Conservation (phyloP, 2,797 vertebrate genomes). For the Dermochelys coriacea region DNA sequence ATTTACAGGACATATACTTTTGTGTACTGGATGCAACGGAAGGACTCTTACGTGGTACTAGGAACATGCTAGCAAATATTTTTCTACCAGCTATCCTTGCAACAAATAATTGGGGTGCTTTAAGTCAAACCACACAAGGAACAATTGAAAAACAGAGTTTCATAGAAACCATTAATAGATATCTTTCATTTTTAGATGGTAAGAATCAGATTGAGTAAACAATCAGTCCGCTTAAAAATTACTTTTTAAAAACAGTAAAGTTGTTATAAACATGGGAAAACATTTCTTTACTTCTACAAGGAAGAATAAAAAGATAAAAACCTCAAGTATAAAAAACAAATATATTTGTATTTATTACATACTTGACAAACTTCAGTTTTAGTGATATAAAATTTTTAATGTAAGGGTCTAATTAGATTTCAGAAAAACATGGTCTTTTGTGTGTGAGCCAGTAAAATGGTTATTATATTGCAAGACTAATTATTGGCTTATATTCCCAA, state of each 20-base stretch:
- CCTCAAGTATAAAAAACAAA: not conserved
- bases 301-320: not conserved
- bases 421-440: not conserved
- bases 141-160: slow-evolving; percentile 81
- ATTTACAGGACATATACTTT: slow-evolving; percentile 83
- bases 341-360: not conserved
- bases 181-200: slow-evolving; percentile 84
- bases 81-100: slow-evolving; percentile 81
- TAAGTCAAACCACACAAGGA: slow-evolving; percentile 82
- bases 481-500: not conserved
- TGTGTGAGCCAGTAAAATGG: not conserved
- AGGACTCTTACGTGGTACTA: slow-evolving; percentile 82
- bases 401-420: not conserved
- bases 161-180: slow-evolving; percentile 80
- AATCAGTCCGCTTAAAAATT: slow-evolving; percentile 2
- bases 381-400: not conserved
- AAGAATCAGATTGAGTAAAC: slow-evolving; percentile 60
- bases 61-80: slow-evolving; percentile 72
- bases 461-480: not conserved
- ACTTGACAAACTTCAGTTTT: not conserved
- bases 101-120: slow-evolving; percentile 83
- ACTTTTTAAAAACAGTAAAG: not conserved
- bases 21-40: slow-evolving; percentile 84
- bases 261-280: not conserved
- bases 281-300: not conserved